Evolutionary conservation across 2,797 vertebrate species (phyloP), one percentile per base, ranked within the genome.

Genomic region (Amblyopsis hoosieri): DNA sequence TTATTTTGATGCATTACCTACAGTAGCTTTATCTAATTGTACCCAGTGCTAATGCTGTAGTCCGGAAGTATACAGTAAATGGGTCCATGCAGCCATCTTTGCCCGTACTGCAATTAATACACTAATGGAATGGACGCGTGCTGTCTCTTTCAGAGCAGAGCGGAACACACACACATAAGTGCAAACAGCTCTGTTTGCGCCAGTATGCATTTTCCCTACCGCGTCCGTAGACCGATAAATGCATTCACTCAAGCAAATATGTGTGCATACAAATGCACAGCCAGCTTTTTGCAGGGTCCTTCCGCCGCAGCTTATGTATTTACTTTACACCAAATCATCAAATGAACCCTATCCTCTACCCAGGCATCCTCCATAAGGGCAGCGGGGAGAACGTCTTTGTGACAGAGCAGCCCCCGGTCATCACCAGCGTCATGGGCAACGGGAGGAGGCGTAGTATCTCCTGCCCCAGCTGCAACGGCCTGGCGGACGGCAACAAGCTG

Each of bases 301-400:
- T 48, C 46, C 2, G 1, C 5, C 0, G 33, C 6, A 37, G 33
- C 8, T 54, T 4, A 23, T 23, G 23, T 23, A 23, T 23, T 23
- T 23, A n/a, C 12, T 31, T 54, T 13, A 12, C 10, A 12, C 3
- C 3, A 54, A 13, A 59, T 0, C 4, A 55, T n/a, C 33, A 15
- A n/a, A 14, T 15, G 12, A 52, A 51, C 10, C 2, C 4, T 0
- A 57, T 42, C 54, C 45, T 15, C 15, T 66, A 57, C 63, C 4
- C 87, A 99, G 98, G 97, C 60, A 98, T 99, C 83, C 92, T 99
- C 66, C 98, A 99, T 87, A 99, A 99, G 90, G 98, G 98, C 75
- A 98, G 94, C 0, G 98, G 97, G 31, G 97, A 99, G 87, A 99
- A 99, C 87, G 92, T 97, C 84, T 99, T 99, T 79, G 93, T 99